Conservation (phyloP, 2,888 invertebrate species). For the Epinotia demarniana region DNA sequence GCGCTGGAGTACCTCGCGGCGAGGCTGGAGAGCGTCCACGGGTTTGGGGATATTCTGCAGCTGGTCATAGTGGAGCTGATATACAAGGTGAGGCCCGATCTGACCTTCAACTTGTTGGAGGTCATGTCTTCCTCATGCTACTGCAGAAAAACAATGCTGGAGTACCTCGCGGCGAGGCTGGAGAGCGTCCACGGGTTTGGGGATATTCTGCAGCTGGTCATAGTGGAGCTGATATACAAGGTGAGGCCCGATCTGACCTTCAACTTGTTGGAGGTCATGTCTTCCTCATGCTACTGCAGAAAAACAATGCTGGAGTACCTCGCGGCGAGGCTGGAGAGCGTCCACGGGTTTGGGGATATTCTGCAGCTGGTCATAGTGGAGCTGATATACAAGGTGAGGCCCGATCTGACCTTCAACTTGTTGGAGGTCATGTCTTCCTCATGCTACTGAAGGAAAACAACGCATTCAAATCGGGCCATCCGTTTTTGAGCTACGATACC, state of each 20-base stretch:
- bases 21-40: constrained; percentile 96
- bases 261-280: no score
- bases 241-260: no score
- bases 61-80: constrained; percentile 99
- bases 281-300: no score
- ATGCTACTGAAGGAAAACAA: no score
- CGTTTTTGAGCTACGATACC: no score
- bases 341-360: constrained; percentile 97
- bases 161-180: constrained; percentile 86
- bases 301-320: no score
- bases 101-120: no score
- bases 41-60: constrained; percentile 98
- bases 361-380: constrained; percentile 99
- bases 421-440: no score
- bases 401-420: no score
- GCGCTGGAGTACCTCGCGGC: constrained; percentile 97
- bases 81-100: constrained; percentile 86
- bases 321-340: constrained; percentile 94
- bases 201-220: constrained; percentile 98
- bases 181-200: constrained; percentile 98
- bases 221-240: constrained; percentile 99
- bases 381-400: constrained; percentile 93
- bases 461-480: no score
- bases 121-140: no score
- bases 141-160: no score